These are phyloP conservation scores for Dermatemys mawii DNA, from an alignment of 2,113 vertebrate genomes.

Conservation along the genomic window DNA sequence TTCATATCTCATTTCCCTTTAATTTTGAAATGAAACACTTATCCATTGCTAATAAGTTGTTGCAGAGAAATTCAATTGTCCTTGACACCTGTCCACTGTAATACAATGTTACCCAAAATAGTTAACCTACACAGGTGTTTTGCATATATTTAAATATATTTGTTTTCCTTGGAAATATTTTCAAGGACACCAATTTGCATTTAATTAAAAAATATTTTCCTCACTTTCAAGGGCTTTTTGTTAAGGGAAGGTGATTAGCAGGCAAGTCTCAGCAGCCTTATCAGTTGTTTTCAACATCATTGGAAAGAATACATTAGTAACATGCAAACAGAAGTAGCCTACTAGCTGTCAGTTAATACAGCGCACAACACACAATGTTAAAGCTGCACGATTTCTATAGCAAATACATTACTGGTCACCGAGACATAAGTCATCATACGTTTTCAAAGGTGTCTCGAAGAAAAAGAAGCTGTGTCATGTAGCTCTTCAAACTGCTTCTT, in stretches of 20 bases:
- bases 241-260: slow-evolving; percentile 21
- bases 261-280: slow-evolving; percentile 2
- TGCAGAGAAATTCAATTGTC: slow-evolving; percentile 61
- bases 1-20: not conserved
- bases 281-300: not conserved
- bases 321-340: not conserved
- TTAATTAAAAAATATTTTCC: not conserved
- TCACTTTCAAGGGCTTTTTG: slow-evolving; percentile 4
- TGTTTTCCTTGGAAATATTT: not conserved
- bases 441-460: not conserved
- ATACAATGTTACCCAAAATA: slow-evolving; percentile 42
- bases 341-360: slow-evolving; percentile 6
- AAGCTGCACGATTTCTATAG: not conserved
- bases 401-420: not conserved
- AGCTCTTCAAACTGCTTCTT: not conserved
- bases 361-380: not conserved
- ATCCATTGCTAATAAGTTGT: slow-evolving; percentile 27
- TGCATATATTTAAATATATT: not conserved
- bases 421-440: not conserved
- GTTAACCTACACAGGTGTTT: slow-evolving; percentile 22
- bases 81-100: slow-evolving; percentile 1
- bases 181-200: not conserved
- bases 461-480: not conserved
- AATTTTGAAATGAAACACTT: slow-evolving; percentile 37
- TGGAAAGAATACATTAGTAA: not conserved